These are phyloP conservation scores for Onychostruthus taczanowskii DNA, from an alignment of 2,113 vertebrate species.

Conservation along the genomic window DNA sequence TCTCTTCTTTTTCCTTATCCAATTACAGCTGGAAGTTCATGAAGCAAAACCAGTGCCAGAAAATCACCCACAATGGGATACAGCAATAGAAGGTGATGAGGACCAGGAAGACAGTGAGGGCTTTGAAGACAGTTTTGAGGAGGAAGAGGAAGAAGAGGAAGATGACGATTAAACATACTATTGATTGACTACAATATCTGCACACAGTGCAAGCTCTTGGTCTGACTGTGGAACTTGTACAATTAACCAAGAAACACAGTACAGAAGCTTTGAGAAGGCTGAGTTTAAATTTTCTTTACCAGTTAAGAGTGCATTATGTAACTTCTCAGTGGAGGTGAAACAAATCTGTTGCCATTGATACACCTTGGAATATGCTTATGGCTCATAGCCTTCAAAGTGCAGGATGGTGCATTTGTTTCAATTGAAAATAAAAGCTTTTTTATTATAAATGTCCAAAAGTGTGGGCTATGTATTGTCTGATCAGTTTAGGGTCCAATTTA, in stretches of 20 bases:
- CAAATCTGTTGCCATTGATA: slow-evolving; percentile 61
- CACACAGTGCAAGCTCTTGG: slow-evolving; percentile 65
- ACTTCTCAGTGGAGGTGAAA: slow-evolving; percentile 64
- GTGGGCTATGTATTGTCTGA: slow-evolving; percentile 77
- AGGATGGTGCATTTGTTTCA: slow-evolving; percentile 75
- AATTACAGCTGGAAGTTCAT: slow-evolving; percentile 91
- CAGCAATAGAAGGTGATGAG: slow-evolving; percentile 95
- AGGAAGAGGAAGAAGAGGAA: slow-evolving; percentile 91
- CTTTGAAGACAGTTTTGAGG: slow-evolving; percentile 97
- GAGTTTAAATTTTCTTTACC: slow-evolving; percentile 69
- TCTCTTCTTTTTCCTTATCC: not conserved
- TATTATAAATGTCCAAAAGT: slow-evolving; percentile 74
- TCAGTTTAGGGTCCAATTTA: slow-evolving; percentile 71
- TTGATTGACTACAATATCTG: slow-evolving; percentile 55
- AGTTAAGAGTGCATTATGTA: slow-evolving; percentile 72
- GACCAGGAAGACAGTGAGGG: slow-evolving; percentile 99
- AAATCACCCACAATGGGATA: slow-evolving; percentile 98
- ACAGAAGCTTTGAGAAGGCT: slow-evolving; percentile 64
- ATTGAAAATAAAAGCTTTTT: slow-evolving; percentile 77
- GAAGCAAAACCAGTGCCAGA: slow-evolving; percentile 97
- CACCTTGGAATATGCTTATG: slow-evolving; percentile 62
- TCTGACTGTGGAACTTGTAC: slow-evolving; percentile 71
- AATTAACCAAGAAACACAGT: slow-evolving; percentile 69
- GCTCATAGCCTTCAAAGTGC: slow-evolving; percentile 65
- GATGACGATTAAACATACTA: slow-evolving; percentile 69